Evolutionary conservation across 2,113 vertebrate species (phyloP), one percentile per base, ranked within the genome.

Genomic region (Colinus virginianus): DNA sequence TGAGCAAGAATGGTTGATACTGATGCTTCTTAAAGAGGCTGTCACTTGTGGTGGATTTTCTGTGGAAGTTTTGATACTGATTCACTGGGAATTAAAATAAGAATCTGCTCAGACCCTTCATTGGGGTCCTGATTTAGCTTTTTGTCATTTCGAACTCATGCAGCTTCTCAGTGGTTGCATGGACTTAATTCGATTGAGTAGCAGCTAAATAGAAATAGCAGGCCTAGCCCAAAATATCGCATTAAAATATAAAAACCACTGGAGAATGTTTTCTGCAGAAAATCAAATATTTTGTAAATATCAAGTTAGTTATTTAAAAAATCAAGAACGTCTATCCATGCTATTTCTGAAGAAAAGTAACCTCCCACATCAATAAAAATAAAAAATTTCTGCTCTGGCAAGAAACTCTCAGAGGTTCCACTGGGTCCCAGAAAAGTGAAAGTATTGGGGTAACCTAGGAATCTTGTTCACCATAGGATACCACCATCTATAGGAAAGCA

Each of bases 391-490:
- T 70, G 30, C 18, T 32, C 9, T 72, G 40, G 4, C 40, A 61
- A 34, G 26, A 46, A 61, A 15, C 6, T 40, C 4, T 64, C 34
- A 70, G 22, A 8, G 22, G 63, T 5, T 28, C 20, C 8, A 58
- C 12, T 11, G n/a, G 14, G 34, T 62, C 48, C 14, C 58, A 34
- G 20, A 9, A 89, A 71, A 14, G 11, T 68, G 10, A 18, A 77
- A 85, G 17, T 17, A 17, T 23, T 36, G 64, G 17, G 21, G 32
- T 49, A 51, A 51, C 12, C 7, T n/a, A 7, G 13, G 26, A 20
- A 20, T 88, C 16, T 19, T 1, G 1, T 58, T 86, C 2, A 1
- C 32, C 0, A 0, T 30, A 38, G 2, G 51, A 53, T n/a, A 11
- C 8, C 49, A 77, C 43, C 20, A 49, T 2, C 10, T 36, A 15